Percentiles rank a stretch among this genome's conserved stretches.
phyloP scores from a whole-genome alignment of 2,113 vertebrate genomes.

The Oreochromis spilurus region DNA sequence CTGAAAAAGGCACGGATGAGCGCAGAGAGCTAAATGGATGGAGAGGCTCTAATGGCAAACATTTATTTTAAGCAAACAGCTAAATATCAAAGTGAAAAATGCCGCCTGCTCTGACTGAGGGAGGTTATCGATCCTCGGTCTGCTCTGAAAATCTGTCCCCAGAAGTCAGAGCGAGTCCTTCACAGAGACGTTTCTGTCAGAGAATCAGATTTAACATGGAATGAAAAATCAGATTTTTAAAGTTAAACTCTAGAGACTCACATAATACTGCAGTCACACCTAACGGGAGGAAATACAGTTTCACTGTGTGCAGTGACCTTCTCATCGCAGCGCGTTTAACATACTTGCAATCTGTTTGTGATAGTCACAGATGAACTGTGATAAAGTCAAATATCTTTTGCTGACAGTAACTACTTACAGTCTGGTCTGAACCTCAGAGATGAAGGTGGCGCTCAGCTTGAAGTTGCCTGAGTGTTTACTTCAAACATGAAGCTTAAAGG shows the following conservation, averaged over 20 bases:
- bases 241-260: not conserved
- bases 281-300: rapidly evolving
- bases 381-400: not conserved
- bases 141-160: not conserved
- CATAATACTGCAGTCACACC: not conserved
- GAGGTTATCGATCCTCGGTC: not conserved
- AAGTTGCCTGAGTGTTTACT: not conserved
- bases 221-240: rapidly evolving
- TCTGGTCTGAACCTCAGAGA: rapidly evolving
- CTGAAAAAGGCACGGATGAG: not conserved
- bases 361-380: not conserved
- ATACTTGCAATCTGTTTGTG: not conserved
- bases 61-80: not conserved
- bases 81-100: not conserved
- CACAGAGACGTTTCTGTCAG: not conserved
- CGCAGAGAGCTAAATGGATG: not conserved
- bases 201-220: not conserved
- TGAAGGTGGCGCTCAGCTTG: not conserved
- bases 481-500: not conserved
- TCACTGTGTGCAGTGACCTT: not conserved
- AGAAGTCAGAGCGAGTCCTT: not conserved
- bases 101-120: not conserved
- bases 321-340: not conserved
- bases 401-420: not conserved
- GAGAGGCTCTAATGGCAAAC: not conserved